Base-by-base conservation (phyloP, 2,113 vertebrate genomes). In the Etheostoma cragini region DNA sequence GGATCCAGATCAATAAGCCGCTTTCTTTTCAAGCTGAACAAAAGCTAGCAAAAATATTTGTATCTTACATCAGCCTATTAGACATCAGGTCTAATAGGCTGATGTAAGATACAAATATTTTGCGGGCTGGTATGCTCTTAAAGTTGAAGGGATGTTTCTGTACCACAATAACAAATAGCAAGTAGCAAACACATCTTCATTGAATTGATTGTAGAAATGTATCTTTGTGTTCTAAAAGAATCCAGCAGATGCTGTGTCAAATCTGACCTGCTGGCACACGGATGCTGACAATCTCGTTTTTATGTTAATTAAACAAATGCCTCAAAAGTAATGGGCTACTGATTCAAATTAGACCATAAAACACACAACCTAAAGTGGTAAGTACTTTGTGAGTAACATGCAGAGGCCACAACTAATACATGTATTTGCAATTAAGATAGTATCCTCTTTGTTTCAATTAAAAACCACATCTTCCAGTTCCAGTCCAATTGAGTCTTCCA, bases 391-490 rank as follows among this genome's bases (percentile, higher is more conserved):
- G 5, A 63, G 1, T 88, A 54, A 54, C 33, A 72, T 74, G 15
- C 54, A 42, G 19, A 30, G 14, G 49, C 33, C 17, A 62, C 22
- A 22, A 42, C 57, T 19, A 21, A 49, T 69, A 17, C 24, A 26
- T 49, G 45, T 26, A 50, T 78, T 72, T 81, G 69, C 26, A 84
- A 77, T 70, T 61, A 67, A 74, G 54, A 64, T 54, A 68, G 26
- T 72, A 75, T 62, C 14, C 13, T 71, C 33, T 68, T 76, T 68
- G 42, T 63, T 87, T 72, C 15, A 57, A 45, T 77, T 52, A 60
- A 69, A 67, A 30, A 30, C 4, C 30, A 30, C 0, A 3, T 26
- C 26, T 30, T 30, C 30, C 30, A 30, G 30, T 30, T 30, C 30
- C 30, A 2, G 30, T 30, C 30, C 30, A 30, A 30, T 30, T 30